phyloP scores from a whole-genome alignment of 2,113 vertebrate species.

The Zosterops hypoxanthus region DNA sequence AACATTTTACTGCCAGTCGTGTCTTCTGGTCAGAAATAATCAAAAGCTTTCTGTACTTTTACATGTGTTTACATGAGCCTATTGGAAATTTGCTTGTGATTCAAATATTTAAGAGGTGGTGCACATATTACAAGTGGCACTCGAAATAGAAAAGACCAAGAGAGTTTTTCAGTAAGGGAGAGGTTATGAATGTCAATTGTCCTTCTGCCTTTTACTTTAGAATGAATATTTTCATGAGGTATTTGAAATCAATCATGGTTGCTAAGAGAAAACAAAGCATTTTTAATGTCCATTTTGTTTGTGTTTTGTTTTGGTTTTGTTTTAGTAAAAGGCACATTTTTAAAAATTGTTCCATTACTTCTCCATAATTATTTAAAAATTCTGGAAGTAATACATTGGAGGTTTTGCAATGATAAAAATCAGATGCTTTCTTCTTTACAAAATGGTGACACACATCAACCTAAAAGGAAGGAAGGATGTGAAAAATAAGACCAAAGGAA shows the following conservation, averaged over 20 bases:
- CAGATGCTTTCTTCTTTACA: background rate
- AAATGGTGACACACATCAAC: background rate
- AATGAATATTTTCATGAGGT: background rate
- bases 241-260: background rate
- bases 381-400: background rate
- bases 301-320: background rate
- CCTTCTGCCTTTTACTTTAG: background rate
- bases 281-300: background rate
- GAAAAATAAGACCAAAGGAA: constrained; percentile 49
- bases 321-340: background rate
- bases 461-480: constrained; percentile 57
- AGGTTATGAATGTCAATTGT: background rate
- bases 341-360: background rate
- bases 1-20: background rate
- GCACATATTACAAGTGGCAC: background rate
- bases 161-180: background rate
- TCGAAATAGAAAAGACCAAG: background rate
- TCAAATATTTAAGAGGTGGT: background rate
- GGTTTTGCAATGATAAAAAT: constrained; percentile 17
- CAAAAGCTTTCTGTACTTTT: background rate
- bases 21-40: background rate
- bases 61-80: background rate
- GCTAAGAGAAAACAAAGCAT: background rate
- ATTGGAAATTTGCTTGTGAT: background rate
- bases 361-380: background rate